Evolutionary conservation across 2,797 vertebrate genomes (phyloP).

Genomic region (Lepilemur septentrionalis): DNA sequence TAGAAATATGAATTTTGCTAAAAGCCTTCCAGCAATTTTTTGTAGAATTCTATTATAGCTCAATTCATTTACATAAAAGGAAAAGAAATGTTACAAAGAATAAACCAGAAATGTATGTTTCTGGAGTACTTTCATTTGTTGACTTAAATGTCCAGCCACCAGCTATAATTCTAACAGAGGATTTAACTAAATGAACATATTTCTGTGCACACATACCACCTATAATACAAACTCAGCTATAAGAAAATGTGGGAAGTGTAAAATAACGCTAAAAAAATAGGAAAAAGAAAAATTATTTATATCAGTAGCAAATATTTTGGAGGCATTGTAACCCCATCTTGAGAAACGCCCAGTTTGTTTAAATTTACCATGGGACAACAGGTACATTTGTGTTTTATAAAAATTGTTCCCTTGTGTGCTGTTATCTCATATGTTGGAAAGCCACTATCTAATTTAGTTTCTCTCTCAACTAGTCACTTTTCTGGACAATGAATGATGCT

Average conservation of each 20-base stretch:
- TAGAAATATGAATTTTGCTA: constrained; percentile 12
- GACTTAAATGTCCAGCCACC: background rate
- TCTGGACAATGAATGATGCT: background rate
- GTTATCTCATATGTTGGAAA: background rate
- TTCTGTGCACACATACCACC: background rate
- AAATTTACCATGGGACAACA: background rate
- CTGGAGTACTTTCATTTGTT: background rate
- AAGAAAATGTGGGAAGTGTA: background rate
- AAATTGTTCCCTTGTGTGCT: background rate
- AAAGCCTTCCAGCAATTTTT: background rate
- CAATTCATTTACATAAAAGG: constrained; percentile 2
- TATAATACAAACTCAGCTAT: background rate
- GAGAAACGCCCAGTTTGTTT: constrained; percentile 9
- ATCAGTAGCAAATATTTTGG: background rate
- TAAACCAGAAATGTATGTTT: background rate
- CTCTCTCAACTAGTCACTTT: background rate
- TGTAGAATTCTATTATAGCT: background rate
- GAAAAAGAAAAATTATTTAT: background rate
- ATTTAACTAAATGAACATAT: background rate
- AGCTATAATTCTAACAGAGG: background rate
- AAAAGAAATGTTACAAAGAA: background rate
- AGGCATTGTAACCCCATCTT: background rate
- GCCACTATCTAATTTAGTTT: background rate
- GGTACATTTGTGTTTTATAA: background rate
- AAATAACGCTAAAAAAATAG: background rate